phyloP scores from a whole-genome alignment of 2,888 invertebrate species.

The Lithophane socia region DNA sequence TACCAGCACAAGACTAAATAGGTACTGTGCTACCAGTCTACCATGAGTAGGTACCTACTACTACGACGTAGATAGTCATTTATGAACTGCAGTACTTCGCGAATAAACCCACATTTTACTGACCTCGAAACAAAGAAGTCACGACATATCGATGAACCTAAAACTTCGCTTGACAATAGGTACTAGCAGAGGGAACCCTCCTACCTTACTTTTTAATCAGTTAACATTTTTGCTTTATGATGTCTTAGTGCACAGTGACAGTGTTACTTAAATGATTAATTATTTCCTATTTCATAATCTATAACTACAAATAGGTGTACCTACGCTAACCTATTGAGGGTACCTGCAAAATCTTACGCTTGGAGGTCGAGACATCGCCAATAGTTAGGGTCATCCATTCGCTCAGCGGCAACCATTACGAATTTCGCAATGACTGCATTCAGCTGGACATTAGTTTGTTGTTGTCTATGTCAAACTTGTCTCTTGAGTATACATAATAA shows the following conservation, averaged over 20 bases:
- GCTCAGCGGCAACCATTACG: conserved; percentile 68
- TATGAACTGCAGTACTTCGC: conserved; percentile 20
- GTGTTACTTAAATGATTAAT: not conserved
- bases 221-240: not conserved
- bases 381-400: conserved; percentile 75
- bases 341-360: conserved; percentile 30
- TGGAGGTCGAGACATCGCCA: conserved; percentile 72
- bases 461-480: conserved; percentile 42
- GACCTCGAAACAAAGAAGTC: conserved; percentile 41
- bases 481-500: conserved; percentile 26
- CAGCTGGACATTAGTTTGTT: conserved; percentile 51
- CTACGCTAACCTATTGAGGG: not conserved
- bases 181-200: not conserved
- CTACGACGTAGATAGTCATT: conserved; percentile 7
- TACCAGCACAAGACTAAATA: not conserved
- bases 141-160: conserved; percentile 41
- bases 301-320: not conserved
- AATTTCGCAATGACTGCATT: conserved; percentile 68
- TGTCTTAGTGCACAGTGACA: not conserved
- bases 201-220: not conserved
- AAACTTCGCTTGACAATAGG: not conserved
- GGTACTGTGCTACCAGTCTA: not conserved
- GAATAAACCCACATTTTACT: conserved; percentile 22
- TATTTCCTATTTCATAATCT: not conserved
- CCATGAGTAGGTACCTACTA: not conserved